Evolutionary conservation across 2,888 invertebrate genomes (phyloP).

Genomic region (Acrobasis suavella): DNA sequence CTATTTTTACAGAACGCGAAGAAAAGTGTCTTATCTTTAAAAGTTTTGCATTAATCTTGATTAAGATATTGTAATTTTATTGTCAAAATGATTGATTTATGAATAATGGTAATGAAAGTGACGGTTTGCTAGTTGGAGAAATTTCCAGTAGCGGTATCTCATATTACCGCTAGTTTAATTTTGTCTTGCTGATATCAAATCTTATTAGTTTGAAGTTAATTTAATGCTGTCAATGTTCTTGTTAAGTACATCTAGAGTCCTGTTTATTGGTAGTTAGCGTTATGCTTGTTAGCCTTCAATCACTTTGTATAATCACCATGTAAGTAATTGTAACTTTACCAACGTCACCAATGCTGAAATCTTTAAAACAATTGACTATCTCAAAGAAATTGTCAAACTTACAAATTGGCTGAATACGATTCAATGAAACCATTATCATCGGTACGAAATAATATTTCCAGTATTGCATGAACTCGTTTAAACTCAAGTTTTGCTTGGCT

Average conservation of each 20-base stretch:
- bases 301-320: too few relatives aligned
- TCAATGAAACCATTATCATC: too few relatives aligned
- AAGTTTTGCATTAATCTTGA: not conserved
- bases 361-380: too few relatives aligned
- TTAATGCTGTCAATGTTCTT: not conserved
- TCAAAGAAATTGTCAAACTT: too few relatives aligned
- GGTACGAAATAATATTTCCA: too few relatives aligned
- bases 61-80: conserved; percentile 3
- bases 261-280: too few relatives aligned
- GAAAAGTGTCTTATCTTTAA: not conserved
- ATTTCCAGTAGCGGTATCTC: not conserved
- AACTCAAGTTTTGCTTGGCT: too few relatives aligned
- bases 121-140: not conserved
- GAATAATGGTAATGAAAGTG: not conserved
- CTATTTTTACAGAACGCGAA: not conserved
- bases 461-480: too few relatives aligned
- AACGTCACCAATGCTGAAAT: too few relatives aligned
- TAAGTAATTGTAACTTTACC: too few relatives aligned
- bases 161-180: not conserved
- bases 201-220: not conserved
- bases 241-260: not conserved
- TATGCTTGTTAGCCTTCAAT: too few relatives aligned
- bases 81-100: conserved; percentile 5
- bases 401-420: too few relatives aligned
- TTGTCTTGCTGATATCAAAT: not conserved